A percentile compares a stretch with the other conserved stretches of the same genome.
These are phyloP conservation scores for Conus betulinus DNA, from an alignment of 1,140 invertebrate genomes.

Conservation along the genomic window DNA sequence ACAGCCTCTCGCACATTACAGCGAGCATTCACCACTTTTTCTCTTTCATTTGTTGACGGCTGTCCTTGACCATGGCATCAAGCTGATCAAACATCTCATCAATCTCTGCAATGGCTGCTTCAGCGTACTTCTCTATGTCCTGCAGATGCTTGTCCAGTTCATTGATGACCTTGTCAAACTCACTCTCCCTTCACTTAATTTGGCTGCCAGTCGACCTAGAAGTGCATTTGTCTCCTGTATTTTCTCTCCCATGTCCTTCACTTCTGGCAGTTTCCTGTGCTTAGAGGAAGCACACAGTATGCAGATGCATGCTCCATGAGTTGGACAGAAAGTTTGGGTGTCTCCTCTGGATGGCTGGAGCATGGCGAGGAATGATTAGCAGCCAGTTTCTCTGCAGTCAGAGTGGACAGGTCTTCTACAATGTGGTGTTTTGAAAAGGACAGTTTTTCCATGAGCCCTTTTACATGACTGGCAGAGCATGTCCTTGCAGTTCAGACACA, in stretches of 20 bases:
- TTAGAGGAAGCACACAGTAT: background rate
- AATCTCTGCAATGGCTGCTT: background rate
- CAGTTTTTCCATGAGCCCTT: background rate
- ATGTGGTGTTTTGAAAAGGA: too few species aligned
- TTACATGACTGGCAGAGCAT: background rate
- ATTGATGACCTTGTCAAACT: background rate
- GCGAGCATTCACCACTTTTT: background rate
- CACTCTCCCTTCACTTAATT: background rate
- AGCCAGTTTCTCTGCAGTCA: too few species aligned
- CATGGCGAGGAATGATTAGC: too few species aligned
- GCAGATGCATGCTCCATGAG: conserved; percentile 9
- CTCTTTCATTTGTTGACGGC: background rate
- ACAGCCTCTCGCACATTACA: background rate
- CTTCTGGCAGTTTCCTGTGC: background rate
- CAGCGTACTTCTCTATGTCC: background rate
- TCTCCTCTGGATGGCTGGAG: too few species aligned
- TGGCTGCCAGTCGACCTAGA: background rate
- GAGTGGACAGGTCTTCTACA: too few species aligned
- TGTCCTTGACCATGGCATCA: background rate
- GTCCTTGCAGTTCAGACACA: conserved; percentile 13
- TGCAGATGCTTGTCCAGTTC: background rate
- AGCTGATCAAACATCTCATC: background rate
- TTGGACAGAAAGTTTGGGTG: background rate
- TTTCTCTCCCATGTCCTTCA: background rate
- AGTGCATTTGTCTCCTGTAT: background rate